Percentiles rank a stretch among this genome's conserved stretches.
Evolutionary conservation across 2,888 invertebrate genomes (phyloP).

Genomic region (Tanaodytes sp.): DNA sequence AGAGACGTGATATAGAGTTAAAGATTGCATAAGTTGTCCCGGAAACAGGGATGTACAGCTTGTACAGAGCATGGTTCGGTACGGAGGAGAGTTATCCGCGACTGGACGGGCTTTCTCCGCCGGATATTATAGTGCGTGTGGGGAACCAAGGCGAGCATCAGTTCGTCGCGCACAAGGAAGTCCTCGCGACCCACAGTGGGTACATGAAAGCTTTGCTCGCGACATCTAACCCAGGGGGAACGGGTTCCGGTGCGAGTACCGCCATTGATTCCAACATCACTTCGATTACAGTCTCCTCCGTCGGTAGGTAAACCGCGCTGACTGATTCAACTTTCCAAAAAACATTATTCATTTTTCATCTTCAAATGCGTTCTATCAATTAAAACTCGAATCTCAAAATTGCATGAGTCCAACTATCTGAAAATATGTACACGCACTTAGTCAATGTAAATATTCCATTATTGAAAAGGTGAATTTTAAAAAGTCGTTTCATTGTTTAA

Average conservation of each 20-base stretch:
- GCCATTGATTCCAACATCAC: conserved; percentile 59
- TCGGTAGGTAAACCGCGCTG: conserved; percentile 70
- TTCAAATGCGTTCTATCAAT: too few relatives aligned
- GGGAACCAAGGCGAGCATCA: conserved; percentile 78
- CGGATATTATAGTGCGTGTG: conserved; percentile 79
- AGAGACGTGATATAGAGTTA: neutral
- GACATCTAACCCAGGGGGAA: conserved; percentile 54
- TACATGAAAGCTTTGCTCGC: conserved; percentile 80
- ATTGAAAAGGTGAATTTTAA: too few relatives aligned
- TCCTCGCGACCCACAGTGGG: conserved; percentile 81
- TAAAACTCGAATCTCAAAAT: too few relatives aligned
- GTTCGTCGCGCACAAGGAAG: conserved; percentile 80
- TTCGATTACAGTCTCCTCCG: conserved; percentile 69
- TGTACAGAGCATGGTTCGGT: conserved; percentile 73
- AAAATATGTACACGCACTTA: too few relatives aligned
- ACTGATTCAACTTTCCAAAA: too few relatives aligned
- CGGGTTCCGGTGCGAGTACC: conserved; percentile 36
- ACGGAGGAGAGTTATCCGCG: conserved; percentile 63
- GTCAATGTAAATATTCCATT: too few relatives aligned
- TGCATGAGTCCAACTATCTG: too few relatives aligned
- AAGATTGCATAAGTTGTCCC: too few relatives aligned
- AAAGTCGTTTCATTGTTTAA: too few relatives aligned
- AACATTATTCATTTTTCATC: too few relatives aligned
- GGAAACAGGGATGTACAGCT: conserved; percentile 67
- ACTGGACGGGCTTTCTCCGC: conserved; percentile 72